phyloP scores from a whole-genome alignment of 1,140 invertebrate species.

The Lerema accius region DNA sequence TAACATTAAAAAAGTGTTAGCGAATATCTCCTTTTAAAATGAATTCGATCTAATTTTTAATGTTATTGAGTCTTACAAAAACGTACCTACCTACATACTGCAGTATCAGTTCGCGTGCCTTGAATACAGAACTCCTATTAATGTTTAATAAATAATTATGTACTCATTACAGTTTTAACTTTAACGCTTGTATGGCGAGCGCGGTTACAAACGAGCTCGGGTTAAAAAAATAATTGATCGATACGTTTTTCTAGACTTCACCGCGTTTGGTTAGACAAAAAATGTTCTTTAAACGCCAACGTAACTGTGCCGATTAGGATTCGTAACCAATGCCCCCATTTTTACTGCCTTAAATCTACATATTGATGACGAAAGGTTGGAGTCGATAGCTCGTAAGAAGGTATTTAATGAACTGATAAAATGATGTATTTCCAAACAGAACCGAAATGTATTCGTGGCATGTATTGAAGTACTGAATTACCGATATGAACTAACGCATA shows the following conservation, averaged over 20 bases:
- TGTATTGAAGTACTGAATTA: background rate
- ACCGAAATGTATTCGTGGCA: constrained; percentile 4
- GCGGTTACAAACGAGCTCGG: constrained; percentile 22
- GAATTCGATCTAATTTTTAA: constrained; percentile 32
- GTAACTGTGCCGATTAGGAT: constrained; percentile 32
- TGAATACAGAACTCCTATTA: constrained; percentile 17
- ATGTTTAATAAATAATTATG: constrained; percentile 33
- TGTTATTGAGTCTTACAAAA: constrained; percentile 20
- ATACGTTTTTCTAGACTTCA: constrained; percentile 30
- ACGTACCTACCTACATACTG: too few relatives aligned
- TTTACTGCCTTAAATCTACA: constrained; percentile 47
- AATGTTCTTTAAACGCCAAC: constrained; percentile 9
- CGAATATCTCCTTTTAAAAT: constrained; percentile 21
- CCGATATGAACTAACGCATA: too few relatives aligned
- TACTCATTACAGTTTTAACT: constrained; percentile 31
- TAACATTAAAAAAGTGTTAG: background rate
- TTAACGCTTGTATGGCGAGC: constrained; percentile 40
- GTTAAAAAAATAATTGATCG: constrained; percentile 23
- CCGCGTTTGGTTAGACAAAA: constrained; percentile 35
- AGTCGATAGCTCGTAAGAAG: constrained; percentile 36
- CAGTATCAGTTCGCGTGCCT: constrained; percentile 5
- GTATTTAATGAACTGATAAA: constrained; percentile 42
- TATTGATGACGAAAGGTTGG: constrained; percentile 49
- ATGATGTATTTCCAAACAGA: constrained; percentile 31
- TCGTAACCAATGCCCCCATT: constrained; percentile 44